Conservation (phyloP, 2,888 invertebrate species). For the Strigamia transsilvanica region DNA sequence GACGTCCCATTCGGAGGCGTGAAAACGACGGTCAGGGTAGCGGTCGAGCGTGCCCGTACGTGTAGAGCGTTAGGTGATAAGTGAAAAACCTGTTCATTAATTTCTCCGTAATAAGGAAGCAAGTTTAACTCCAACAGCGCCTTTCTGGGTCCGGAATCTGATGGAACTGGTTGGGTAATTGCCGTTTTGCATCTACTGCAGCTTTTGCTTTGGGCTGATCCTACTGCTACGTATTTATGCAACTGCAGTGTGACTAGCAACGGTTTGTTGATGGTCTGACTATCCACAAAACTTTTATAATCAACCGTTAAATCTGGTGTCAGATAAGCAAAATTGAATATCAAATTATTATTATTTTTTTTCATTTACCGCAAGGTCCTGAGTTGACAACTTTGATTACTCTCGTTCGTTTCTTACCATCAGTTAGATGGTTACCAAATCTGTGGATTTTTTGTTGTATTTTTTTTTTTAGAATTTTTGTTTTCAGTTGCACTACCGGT, state of each 20-base stretch:
- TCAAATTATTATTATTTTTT: not conserved
- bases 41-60: not conserved
- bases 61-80: not conserved
- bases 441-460: not conserved
- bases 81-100: not conserved
- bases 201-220: not conserved
- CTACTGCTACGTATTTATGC: not conserved
- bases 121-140: not conserved
- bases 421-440: not conserved
- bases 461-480: not conserved
- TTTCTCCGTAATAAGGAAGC: not conserved
- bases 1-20: not conserved
- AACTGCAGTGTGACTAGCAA: not conserved
- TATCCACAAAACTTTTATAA: not conserved
- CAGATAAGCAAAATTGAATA: not conserved
- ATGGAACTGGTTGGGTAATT: not conserved
- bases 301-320: not conserved
- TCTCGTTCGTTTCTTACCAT: not conserved
- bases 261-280: not conserved
- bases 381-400: not conserved
- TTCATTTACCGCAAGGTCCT: constrained; percentile 5
- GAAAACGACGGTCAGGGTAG: not conserved
- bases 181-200: not conserved
- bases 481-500: no score
- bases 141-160: not conserved